phyloP scores from a whole-genome alignment of 2,888 invertebrate species.

The Zaprionus lineosus region DNA sequence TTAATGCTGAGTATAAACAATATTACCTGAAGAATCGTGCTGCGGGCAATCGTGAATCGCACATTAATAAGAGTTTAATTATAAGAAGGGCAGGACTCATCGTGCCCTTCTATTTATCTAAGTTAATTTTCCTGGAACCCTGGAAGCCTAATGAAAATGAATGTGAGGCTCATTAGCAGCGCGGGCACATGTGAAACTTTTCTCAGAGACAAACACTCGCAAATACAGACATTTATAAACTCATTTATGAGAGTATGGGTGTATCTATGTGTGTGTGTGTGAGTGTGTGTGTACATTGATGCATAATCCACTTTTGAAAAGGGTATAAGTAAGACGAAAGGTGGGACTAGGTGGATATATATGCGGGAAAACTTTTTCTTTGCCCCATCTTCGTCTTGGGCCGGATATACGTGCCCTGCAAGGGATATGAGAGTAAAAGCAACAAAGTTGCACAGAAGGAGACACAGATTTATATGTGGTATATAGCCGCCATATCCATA shows the following conservation, averaged over 20 bases:
- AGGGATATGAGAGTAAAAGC: constrained; percentile 22
- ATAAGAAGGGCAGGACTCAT: constrained; percentile 20
- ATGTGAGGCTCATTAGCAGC: constrained; percentile 67
- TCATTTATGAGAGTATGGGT: no score
- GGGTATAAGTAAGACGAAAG: constrained; percentile 17
- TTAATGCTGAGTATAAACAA: no score
- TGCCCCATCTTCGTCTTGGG: no score
- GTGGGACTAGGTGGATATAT: background rate
- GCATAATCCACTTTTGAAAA: constrained; percentile 66
- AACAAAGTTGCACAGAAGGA: constrained; percentile 9
- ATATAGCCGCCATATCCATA: constrained; percentile 29
- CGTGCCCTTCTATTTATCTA: constrained; percentile 44
- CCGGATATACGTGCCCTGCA: constrained; percentile 58
- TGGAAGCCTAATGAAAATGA: constrained; percentile 66
- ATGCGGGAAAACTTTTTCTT: constrained; percentile 76
- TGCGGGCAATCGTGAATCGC: no score
- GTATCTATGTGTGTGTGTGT: constrained; percentile 1
- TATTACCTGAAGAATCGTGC: no score
- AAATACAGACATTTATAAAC: constrained; percentile 7
- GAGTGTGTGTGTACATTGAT: constrained; percentile 47
- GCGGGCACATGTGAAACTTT: constrained; percentile 64
- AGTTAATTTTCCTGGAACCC: constrained; percentile 41
- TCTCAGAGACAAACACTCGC: constrained; percentile 18
- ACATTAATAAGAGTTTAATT: no score
- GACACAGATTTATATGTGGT: constrained; percentile 16